Evolutionary conservation across 2,113 vertebrate species (phyloP).

Genomic region (Podiceps cristatus): DNA sequence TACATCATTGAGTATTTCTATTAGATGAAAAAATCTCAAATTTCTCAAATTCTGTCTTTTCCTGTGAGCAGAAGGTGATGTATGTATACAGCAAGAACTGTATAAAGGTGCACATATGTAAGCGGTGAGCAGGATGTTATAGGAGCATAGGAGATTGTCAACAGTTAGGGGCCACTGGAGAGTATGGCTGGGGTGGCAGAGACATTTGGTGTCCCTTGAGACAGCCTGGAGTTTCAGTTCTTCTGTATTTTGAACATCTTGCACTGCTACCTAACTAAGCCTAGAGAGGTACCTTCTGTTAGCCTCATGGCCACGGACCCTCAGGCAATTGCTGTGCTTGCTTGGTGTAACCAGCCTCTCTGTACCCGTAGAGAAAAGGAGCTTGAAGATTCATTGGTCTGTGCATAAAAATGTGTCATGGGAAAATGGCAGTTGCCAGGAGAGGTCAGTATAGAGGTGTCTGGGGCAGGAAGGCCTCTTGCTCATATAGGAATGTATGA

Average conservation of each 20-base stretch:
- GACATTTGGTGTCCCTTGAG: not conserved
- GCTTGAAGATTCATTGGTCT: not conserved
- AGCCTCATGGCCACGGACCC: rapidly evolving
- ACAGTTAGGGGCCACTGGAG: not conserved
- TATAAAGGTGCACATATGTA: not conserved
- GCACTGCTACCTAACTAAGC: not conserved
- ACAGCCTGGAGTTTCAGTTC: not conserved
- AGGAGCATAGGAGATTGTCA: not conserved
- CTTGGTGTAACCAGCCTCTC: not conserved
- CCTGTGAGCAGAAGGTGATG: not conserved
- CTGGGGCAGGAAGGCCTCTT: not conserved
- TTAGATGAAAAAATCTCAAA: not conserved
- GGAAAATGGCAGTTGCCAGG: not conserved
- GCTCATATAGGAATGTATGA: not conserved
- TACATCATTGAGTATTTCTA: not conserved
- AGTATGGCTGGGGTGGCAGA: not conserved
- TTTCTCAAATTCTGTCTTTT: not conserved
- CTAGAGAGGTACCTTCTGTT: not conserved
- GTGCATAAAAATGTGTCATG: not conserved
- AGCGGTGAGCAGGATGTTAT: not conserved
- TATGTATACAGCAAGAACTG: not conserved
- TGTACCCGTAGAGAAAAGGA: not conserved
- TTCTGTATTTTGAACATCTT: not conserved
- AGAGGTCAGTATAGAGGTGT: not conserved
- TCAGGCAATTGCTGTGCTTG: not conserved